Percentiles rank a stretch among this genome's conserved stretches.
Conservation (phyloP, 23 tunicate species). For the Pegea sp. region DNA sequence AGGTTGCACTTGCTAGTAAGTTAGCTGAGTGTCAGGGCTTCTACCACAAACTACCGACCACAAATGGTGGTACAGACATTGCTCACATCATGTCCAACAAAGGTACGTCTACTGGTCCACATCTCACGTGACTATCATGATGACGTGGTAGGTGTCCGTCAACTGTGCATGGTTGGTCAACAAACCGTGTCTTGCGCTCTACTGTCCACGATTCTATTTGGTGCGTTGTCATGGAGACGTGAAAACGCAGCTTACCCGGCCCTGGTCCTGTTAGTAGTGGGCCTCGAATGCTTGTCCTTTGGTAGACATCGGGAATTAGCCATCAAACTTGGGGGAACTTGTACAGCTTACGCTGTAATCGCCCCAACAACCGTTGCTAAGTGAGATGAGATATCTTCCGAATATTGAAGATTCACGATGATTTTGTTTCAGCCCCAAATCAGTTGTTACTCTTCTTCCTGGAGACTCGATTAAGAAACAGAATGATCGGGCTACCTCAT, state of each 20-base stretch:
- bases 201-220: conserved; percentile 20
- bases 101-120: too few relatives aligned
- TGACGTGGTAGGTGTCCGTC: conserved; percentile 37
- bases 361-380: conserved; percentile 35
- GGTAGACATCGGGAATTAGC: conserved; percentile 30
- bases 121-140: too few relatives aligned
- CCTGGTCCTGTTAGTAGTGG: conserved; percentile 15
- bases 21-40: conserved; percentile 23
- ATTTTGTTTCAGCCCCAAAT: conserved; percentile 9
- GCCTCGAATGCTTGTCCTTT: conserved; percentile 27
- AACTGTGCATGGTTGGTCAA: conserved; percentile 36
- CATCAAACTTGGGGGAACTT: conserved; percentile 44
- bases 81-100: conserved; percentile 35
- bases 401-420: background rate
- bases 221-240: conserved; percentile 38
- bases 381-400: too few relatives aligned
- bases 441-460: conserved; percentile 23
- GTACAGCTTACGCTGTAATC: conserved; percentile 27
- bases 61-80: conserved; percentile 13
- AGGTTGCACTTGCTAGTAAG: conserved; percentile 11
- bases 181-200: conserved; percentile 46
- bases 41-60: conserved; percentile 20
- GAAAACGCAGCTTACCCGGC: conserved; percentile 29
- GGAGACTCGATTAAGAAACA: conserved; percentile 23
- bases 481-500: conserved; percentile 29